phyloP scores from a whole-genome alignment of 2,888 invertebrate genomes.

The Aplocera efformata region DNA sequence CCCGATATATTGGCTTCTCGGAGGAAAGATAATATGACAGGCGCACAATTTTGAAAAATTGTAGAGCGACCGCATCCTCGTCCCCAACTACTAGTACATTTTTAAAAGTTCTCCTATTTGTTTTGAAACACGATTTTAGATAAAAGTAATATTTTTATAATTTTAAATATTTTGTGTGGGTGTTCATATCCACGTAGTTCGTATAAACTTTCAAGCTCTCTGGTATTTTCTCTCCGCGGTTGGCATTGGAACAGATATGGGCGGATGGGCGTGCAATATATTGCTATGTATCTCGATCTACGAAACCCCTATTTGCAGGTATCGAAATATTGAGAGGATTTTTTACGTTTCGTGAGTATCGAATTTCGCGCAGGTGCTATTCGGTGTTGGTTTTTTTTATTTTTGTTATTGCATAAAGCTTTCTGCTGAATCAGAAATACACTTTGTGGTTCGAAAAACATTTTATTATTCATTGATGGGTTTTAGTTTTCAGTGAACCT shows the following conservation, averaged over 20 bases:
- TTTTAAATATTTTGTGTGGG: too few relatives aligned
- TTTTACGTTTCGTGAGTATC: constrained; percentile 41
- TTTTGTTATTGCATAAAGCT: constrained; percentile 5
- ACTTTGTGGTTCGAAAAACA: too few relatives aligned
- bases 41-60: background rate
- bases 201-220: background rate
- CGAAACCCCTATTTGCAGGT: constrained; percentile 66
- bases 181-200: background rate
- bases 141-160: too few relatives aligned
- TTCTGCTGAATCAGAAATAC: constrained; percentile 1
- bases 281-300: constrained; percentile 53
- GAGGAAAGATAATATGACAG: constrained; percentile 10
- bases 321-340: constrained; percentile 54
- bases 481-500: too few relatives aligned
- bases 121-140: too few relatives aligned
- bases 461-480: too few relatives aligned
- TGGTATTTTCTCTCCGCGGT: constrained; percentile 11
- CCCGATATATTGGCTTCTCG: constrained; percentile 26
- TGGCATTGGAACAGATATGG: constrained; percentile 31
- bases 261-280: constrained; percentile 53
- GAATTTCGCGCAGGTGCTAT: constrained; percentile 22
- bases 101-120: too few relatives aligned
- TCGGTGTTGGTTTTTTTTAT: constrained; percentile 15
- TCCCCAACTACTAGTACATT: too few relatives aligned
- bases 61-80: too few relatives aligned